Base-by-base conservation (phyloP, 1,140 invertebrate genomes). In the Solenopsis invicta region DNA sequence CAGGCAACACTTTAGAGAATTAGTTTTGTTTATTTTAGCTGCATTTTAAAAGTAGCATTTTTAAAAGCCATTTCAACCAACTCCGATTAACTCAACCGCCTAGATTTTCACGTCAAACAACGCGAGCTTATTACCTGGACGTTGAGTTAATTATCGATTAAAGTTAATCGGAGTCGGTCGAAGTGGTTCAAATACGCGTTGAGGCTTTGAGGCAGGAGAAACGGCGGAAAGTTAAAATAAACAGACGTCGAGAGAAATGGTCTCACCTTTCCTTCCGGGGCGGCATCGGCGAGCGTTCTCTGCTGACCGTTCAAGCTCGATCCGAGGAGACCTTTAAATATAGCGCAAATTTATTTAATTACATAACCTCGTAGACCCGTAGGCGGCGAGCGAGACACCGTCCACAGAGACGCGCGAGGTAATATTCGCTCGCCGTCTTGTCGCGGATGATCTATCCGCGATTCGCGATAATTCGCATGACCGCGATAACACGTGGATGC, bases 181-280 rank as follows among this genome's bases (percentile, higher is more conserved):
- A 41, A 41, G 41, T 6, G 41, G 41, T 8, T 41, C 8, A 41
- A 41, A 41, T 1, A 41, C 41, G 21, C n/a, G 8, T 77, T 37
- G 1, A 50, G 41, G 4, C 5, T 54, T 45, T 37, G 16, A 29
- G n/a, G 2, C 0, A 59, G 3, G 16, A 9, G 52, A 45, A n/a
- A 29, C 1, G 6, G 18, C 21, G 12, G 4, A 21, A 13, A n/a
- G 59, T 4, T 21, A 16, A 67, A 18, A 16, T 10, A 8, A 81
- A 45, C 4, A 3, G 24, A 8, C n/a, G 16, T 21, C 4, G 2
- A 48, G 48, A 13, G 54, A 13, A 71, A 78, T 66, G 67, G 18
- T 37, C 67, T 74, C 89, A 95, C 95, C 89, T 95, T 95, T 90
- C 94, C 95, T 89, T 95, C 94, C 0, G 94, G 85, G 0, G 94